A percentile compares a stretch with the other conserved stretches of the same genome.
These are phyloP conservation scores for Edolisoma coerulescens DNA, from an alignment of 2,113 vertebrate genomes.

Conservation along the genomic window DNA sequence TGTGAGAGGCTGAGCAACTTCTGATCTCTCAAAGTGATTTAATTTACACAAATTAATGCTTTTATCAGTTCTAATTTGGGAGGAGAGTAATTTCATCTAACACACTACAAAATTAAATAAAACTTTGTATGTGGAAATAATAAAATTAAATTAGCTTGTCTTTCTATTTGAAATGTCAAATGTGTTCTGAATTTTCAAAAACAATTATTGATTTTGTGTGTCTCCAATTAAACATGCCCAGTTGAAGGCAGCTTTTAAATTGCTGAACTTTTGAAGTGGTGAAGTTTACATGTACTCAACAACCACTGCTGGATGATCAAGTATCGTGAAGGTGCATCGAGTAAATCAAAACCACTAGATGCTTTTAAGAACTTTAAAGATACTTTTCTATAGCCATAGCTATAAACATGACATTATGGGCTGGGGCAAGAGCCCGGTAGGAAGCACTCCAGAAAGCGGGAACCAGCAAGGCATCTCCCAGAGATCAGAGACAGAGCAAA, in stretches of 20 bases:
- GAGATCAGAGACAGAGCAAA: neutral
- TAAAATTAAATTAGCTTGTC: neutral
- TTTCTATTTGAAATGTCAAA: neutral
- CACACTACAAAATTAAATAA: neutral
- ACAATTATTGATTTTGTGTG: neutral
- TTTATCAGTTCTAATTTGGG: neutral
- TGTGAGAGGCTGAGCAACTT: constrained; percentile 6
- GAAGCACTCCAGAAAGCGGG: neutral
- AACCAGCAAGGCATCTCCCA: neutral
- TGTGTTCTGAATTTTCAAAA: neutral
- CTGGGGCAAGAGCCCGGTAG: neutral
- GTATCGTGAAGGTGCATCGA: neutral
- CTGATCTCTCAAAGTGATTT: constrained; percentile 2
- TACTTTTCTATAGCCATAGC: neutral
- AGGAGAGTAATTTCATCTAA: neutral
- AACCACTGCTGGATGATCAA: neutral
- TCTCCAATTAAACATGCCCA: neutral
- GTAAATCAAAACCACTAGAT: neutral
- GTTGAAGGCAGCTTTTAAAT: neutral
- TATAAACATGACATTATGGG: neutral
- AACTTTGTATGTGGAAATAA: neutral
- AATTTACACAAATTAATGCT: constrained; percentile 15
- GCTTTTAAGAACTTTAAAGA: neutral
- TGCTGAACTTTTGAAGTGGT: neutral
- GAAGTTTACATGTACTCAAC: neutral